phyloP scores from a whole-genome alignment of 2,113 vertebrate genomes.

The Peromyscus polionotus region DNA sequence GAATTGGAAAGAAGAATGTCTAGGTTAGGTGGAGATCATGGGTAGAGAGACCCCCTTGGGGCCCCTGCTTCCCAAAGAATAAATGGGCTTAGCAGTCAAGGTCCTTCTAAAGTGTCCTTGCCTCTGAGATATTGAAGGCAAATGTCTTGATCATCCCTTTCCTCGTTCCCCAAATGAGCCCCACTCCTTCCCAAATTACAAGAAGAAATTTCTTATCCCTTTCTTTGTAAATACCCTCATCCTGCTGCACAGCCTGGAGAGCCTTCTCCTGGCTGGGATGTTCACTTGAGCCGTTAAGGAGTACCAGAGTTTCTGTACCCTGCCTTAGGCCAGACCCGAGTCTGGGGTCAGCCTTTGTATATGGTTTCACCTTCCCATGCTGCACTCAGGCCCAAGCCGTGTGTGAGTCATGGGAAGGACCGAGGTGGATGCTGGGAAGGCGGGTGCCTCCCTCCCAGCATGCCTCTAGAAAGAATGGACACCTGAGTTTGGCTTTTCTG shows the following conservation, averaged over 20 bases:
- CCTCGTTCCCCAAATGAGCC: background rate
- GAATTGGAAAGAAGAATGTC: conserved; percentile 45
- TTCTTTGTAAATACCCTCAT: conserved; percentile 60
- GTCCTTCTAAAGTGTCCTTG: conserved; percentile 81
- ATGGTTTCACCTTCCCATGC: background rate
- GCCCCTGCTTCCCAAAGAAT: background rate
- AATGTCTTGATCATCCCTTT: background rate
- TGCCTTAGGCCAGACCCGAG: background rate
- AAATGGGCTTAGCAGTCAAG: conserved; percentile 50
- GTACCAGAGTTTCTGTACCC: background rate
- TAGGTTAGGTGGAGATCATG: background rate
- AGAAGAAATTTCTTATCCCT: background rate
- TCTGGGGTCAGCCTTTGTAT: conserved; percentile 23
- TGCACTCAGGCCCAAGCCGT: background rate
- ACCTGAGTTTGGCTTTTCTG: background rate
- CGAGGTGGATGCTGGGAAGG: background rate
- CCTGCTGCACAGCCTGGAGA: background rate
- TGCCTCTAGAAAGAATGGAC: background rate
- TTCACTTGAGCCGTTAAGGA: background rate
- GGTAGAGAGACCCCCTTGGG: background rate
- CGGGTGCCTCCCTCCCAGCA: background rate
- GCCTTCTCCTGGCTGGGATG: background rate
- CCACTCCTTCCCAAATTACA: background rate
- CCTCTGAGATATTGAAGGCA: conserved; percentile 85
- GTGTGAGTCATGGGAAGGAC: background rate